These are phyloP conservation scores for Cryptomyrus ogoouensis DNA, from an alignment of 2,113 vertebrate genomes.

Conservation along the genomic window DNA sequence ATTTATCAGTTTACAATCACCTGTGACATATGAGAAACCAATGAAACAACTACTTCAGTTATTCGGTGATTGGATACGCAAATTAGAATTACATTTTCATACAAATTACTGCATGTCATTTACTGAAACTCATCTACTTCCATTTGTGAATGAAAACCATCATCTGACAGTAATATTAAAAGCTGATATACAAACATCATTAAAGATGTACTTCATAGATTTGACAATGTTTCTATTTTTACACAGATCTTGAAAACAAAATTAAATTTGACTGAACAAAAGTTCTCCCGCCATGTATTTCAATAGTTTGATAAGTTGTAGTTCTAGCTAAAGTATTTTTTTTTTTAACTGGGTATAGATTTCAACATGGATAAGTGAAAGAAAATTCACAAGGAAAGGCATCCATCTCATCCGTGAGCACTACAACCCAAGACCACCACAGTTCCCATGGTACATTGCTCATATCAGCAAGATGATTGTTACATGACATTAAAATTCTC, in stretches of 20 bases:
- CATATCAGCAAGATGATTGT: neutral
- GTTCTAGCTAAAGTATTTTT: neutral
- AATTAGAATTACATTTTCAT: conserved; percentile 7
- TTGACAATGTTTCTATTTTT: neutral
- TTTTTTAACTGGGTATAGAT: neutral
- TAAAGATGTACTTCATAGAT: neutral
- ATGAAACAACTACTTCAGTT: neutral
- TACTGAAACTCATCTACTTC: neutral
- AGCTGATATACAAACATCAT: neutral
- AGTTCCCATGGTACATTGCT: neutral
- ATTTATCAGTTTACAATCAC: conserved; percentile 2
- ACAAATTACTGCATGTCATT: neutral
- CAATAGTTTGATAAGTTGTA: neutral
- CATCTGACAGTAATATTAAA: neutral
- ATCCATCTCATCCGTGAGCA: neutral
- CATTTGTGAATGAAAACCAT: neutral
- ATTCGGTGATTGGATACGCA: conserved; percentile 7
- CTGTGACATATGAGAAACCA: neutral
- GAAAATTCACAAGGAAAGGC: neutral
- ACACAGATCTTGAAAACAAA: neutral
- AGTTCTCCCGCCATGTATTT: neutral
- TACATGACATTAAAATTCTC: neutral
- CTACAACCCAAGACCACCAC: neutral
- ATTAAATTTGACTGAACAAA: neutral
- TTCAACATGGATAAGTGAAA: neutral